Percentiles rank a stretch among this genome's conserved stretches.
Conservation (phyloP, 2,888 invertebrate genomes). For the Lymantria dispar region DNA sequence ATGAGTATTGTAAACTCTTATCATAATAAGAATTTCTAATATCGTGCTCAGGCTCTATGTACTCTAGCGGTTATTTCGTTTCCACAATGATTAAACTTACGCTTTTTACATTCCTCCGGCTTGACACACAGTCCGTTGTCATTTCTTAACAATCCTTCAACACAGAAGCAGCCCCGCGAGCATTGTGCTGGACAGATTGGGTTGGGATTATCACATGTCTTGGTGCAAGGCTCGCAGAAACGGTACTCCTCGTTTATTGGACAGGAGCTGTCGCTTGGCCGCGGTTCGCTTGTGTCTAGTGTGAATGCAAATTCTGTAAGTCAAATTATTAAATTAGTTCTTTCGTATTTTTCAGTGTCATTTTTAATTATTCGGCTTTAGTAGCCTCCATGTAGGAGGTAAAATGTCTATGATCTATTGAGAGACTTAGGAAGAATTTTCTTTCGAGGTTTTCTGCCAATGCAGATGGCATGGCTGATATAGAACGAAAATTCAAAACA, state of each 20-base stretch:
- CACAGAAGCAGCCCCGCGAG: constrained; percentile 60
- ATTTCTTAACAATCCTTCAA: constrained; percentile 45
- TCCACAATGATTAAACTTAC: constrained; percentile 5
- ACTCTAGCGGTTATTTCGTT: no score
- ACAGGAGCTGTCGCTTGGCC: constrained; percentile 39
- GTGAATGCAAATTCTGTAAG: constrained; percentile 35
- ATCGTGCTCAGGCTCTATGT: no score
- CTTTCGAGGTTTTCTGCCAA: no score
- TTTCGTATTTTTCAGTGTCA: no score
- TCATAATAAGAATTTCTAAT: no score
- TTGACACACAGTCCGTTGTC: constrained; percentile 48
- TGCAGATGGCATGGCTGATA: no score
- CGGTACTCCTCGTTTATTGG: constrained; percentile 56
- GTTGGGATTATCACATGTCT: constrained; percentile 55
- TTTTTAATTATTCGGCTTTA: no score
- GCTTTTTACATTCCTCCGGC: constrained; percentile 41
- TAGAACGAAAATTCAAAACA: no score
- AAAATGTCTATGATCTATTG: no score
- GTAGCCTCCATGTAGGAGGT: no score
- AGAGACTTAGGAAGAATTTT: no score
- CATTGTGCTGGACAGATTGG: constrained; percentile 65
- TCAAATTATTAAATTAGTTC: not conserved
- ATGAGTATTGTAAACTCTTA: no score
- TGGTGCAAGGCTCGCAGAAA: constrained; percentile 57
- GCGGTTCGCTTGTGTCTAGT: constrained; percentile 54